phyloP scores from a whole-genome alignment of 2,113 vertebrate genomes.

The Raphicerus campestris region DNA sequence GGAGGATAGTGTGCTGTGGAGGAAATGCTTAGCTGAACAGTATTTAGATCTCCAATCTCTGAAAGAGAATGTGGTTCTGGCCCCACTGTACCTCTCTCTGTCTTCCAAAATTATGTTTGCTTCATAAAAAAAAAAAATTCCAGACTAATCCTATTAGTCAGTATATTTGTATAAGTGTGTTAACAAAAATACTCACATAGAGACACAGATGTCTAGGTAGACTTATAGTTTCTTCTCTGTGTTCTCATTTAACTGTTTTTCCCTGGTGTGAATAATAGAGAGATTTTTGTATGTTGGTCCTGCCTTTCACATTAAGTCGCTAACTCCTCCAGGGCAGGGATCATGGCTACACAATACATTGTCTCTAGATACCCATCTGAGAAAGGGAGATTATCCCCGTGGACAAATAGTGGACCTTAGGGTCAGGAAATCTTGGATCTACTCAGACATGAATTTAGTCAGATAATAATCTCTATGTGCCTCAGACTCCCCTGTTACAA shows the following conservation, averaged over 20 bases:
- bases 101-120: neutral
- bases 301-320: neutral
- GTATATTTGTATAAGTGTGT: neutral
- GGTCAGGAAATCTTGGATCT: neutral
- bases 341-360: neutral
- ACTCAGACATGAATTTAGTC: neutral
- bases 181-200: neutral
- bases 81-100: neutral
- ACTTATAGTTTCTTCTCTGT: neutral
- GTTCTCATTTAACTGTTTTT: neutral
- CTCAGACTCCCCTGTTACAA: neutral
- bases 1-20: rapidly evolving
- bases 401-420: neutral
- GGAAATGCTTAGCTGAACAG: neutral
- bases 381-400: neutral
- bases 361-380: neutral
- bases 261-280: neutral
- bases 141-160: neutral
- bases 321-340: neutral
- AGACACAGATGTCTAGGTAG: neutral
- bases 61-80: neutral
- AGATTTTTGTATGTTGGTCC: neutral
- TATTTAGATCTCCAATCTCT: neutral
- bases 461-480: neutral
- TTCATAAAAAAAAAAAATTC: neutral